phyloP scores from a whole-genome alignment of 1,140 invertebrate species.

The Rhynchophorus ferrugineus region DNA sequence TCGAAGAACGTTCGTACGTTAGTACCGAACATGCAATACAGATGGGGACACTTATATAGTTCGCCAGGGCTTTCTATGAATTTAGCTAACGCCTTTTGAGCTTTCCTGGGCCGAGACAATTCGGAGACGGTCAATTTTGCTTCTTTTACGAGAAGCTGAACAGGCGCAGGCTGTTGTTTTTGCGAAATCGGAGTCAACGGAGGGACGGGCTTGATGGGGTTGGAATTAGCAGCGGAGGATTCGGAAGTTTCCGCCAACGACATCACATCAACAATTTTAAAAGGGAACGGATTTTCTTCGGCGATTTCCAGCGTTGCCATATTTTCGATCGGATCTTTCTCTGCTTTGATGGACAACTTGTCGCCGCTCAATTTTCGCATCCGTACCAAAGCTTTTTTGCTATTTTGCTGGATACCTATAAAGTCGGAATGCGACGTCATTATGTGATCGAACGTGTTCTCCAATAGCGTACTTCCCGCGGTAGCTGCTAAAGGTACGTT shows the following conservation, averaged over 20 bases:
- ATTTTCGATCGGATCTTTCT: background rate
- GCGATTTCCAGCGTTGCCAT: constrained; percentile 5
- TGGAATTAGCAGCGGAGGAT: background rate
- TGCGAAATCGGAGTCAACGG: constrained; percentile 7
- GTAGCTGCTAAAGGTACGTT: constrained; percentile 11
- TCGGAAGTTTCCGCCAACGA: constrained; percentile 26
- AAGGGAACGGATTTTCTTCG: constrained; percentile 30
- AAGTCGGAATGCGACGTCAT: constrained; percentile 21
- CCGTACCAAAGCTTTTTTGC: constrained; percentile 6
- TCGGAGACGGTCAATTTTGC: constrained; percentile 19
- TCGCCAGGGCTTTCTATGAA: constrained; percentile 21
- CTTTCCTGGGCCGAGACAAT: constrained; percentile 21
- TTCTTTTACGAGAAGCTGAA: constrained; percentile 20
- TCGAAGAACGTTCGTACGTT: constrained; percentile 38
- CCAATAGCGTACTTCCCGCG: constrained; percentile 14
- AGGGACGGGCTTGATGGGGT: background rate
- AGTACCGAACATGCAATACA: constrained; percentile 46
- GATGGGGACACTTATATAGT: constrained; percentile 53
- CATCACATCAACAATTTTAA: constrained; percentile 31
- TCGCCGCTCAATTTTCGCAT: constrained; percentile 32
- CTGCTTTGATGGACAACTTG: constrained; percentile 24
- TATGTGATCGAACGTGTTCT: constrained; percentile 26
- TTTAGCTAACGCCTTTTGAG: constrained; percentile 19
- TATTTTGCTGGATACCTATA: too few relatives aligned
- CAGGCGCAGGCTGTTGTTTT: constrained; percentile 3